These are phyloP conservation scores for Manis crassicaudata DNA, from an alignment of 2,797 vertebrate genomes.

Conservation along the genomic window DNA sequence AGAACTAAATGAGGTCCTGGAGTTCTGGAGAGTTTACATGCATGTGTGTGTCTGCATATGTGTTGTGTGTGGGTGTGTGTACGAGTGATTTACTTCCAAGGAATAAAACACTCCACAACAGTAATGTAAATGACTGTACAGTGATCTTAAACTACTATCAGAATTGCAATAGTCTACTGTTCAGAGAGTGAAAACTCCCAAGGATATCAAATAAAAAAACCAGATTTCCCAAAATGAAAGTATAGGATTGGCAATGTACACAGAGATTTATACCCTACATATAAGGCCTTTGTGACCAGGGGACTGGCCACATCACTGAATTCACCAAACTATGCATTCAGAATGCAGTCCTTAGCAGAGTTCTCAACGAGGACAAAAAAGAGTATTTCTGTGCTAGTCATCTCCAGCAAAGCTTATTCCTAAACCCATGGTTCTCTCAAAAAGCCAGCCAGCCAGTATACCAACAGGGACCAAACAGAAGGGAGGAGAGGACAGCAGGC, in stretches of 20 bases:
- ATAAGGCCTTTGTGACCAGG: neutral
- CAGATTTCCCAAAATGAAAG: neutral
- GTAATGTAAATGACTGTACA: neutral
- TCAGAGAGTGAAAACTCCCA: constrained; percentile 5
- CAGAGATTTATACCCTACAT: neutral
- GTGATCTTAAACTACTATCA: neutral
- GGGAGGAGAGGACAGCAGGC: rapidly evolving
- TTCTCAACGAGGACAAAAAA: neutral
- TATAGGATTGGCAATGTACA: neutral
- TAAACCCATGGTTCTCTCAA: neutral
- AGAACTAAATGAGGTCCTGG: neutral
- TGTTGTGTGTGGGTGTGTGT: too few relatives aligned
- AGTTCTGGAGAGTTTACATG: neutral
- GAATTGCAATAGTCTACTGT: neutral
- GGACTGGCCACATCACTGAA: neutral
- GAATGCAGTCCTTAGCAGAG: neutral
- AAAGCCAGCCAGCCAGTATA: neutral
- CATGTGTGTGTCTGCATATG: neutral
- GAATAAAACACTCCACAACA: neutral
- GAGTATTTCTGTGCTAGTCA: neutral
- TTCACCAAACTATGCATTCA: neutral
- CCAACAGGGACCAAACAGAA: neutral
- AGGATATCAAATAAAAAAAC: neutral
- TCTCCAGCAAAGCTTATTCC: neutral
- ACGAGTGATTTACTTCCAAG: neutral